Evolutionary conservation across 2,797 vertebrate genomes (phyloP).

Genomic region (Garrulus glandarius): DNA sequence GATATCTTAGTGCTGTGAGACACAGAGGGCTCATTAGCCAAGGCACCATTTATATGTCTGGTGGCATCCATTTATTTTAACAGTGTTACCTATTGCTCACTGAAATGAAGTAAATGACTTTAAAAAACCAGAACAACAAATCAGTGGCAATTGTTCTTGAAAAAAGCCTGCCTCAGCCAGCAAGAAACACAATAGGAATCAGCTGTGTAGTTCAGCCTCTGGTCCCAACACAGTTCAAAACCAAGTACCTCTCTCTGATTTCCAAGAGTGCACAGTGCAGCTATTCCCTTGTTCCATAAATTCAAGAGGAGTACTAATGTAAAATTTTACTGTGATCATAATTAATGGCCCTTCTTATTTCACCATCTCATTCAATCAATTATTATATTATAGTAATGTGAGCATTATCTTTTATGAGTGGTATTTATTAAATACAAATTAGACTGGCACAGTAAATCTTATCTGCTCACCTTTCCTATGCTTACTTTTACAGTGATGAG

Average conservation of each 20-base stretch:
- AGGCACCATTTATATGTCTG: background rate
- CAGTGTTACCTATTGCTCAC: background rate
- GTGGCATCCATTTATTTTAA: background rate
- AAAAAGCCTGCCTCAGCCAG: background rate
- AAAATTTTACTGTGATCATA: background rate
- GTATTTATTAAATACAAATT: constrained; percentile 42
- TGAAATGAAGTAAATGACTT: background rate
- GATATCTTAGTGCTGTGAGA: background rate
- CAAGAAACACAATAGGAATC: background rate
- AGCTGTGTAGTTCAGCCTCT: background rate
- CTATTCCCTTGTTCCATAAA: background rate
- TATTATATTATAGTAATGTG: constrained; percentile 7
- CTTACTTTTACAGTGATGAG: background rate
- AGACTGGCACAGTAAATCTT: background rate
- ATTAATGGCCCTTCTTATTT: constrained; percentile 33
- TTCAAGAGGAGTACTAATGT: background rate
- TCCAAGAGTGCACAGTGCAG: background rate
- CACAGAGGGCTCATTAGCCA: background rate
- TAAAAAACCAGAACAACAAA: background rate
- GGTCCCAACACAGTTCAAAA: background rate
- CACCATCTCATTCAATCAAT: constrained; percentile 16
- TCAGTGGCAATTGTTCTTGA: background rate
- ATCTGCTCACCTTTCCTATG: background rate
- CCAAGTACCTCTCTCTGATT: background rate
- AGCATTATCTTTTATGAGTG: constrained; percentile 12